These are phyloP conservation scores for Netelia virgata DNA, from an alignment of 2,888 invertebrate genomes.

Conservation along the genomic window DNA sequence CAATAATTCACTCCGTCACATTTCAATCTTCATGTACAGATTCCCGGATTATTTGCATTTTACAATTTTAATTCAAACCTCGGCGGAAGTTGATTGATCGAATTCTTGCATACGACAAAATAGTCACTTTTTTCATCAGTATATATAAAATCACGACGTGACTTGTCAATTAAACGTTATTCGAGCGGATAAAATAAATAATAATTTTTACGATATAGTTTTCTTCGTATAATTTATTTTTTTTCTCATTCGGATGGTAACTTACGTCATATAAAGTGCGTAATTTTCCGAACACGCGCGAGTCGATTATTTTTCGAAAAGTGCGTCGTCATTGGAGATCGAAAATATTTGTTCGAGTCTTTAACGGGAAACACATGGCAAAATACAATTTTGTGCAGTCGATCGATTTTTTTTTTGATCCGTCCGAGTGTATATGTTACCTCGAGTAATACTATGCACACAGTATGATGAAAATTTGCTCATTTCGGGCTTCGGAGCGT, in stretches of 20 bases:
- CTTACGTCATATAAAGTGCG: too few species aligned
- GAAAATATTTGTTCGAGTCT: too few species aligned
- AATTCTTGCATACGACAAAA: neutral
- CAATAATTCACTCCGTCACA: too few species aligned
- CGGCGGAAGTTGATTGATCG: neutral
- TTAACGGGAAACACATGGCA: too few species aligned
- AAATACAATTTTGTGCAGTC: too few species aligned
- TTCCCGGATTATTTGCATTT: neutral
- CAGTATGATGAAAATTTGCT: conserved; percentile 4
- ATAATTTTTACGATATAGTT: neutral
- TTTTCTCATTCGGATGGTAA: neutral
- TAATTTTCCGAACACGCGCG: too few species aligned
- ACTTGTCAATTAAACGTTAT: neutral
- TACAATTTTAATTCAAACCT: neutral
- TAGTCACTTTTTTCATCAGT: neutral
- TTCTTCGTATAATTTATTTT: neutral
- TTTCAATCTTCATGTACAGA: neutral
- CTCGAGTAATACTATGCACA: neutral
- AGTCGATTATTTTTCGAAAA: too few species aligned
- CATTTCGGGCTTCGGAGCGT: neutral
- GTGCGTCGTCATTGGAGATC: too few species aligned
- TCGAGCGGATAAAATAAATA: too few species aligned
- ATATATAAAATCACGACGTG: neutral
- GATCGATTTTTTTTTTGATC: too few species aligned
- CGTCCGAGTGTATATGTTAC: too few species aligned